These are phyloP conservation scores for Planiliza haematocheilus DNA, from an alignment of 2,113 vertebrate species.

Conservation along the genomic window DNA sequence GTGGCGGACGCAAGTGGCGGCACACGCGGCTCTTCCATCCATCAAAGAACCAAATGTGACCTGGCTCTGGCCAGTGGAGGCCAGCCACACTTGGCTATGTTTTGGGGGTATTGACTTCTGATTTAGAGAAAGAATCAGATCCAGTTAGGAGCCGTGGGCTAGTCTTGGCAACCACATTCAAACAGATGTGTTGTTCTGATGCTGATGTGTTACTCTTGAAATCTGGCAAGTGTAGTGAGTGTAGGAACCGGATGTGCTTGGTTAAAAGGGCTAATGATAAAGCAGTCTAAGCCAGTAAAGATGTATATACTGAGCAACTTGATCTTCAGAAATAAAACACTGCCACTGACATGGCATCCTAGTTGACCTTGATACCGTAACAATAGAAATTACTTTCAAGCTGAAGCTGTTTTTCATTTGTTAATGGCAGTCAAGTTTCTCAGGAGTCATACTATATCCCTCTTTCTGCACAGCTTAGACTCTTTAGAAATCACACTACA, in stretches of 20 bases:
- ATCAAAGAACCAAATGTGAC: background rate
- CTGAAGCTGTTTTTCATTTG: too few relatives aligned
- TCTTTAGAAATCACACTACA: background rate
- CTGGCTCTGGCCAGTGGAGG: background rate
- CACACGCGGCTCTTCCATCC: background rate
- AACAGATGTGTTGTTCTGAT: background rate
- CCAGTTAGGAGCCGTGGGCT: slow-evolving; percentile 22
- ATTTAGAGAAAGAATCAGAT: slow-evolving; percentile 4
- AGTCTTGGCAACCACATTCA: slow-evolving; percentile 6
- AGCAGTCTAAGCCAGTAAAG: too few relatives aligned
- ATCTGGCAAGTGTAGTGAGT: too few relatives aligned
- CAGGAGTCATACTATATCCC: background rate
- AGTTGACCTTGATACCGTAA: too few relatives aligned
- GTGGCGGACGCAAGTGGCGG: slow-evolving; percentile 1
- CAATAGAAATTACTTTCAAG: background rate
- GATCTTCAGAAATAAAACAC: background rate
- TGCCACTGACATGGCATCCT: too few relatives aligned
- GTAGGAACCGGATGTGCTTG: too few relatives aligned
- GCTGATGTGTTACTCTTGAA: slow-evolving; percentile 1
- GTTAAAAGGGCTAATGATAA: too few relatives aligned
- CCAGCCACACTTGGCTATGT: background rate
- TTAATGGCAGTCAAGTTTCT: background rate
- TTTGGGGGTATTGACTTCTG: background rate
- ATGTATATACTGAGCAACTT: too few relatives aligned
- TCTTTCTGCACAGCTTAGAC: background rate